Evolutionary conservation across 2,888 invertebrate genomes (phyloP).

Genomic region (Copidosoma aretas): DNA sequence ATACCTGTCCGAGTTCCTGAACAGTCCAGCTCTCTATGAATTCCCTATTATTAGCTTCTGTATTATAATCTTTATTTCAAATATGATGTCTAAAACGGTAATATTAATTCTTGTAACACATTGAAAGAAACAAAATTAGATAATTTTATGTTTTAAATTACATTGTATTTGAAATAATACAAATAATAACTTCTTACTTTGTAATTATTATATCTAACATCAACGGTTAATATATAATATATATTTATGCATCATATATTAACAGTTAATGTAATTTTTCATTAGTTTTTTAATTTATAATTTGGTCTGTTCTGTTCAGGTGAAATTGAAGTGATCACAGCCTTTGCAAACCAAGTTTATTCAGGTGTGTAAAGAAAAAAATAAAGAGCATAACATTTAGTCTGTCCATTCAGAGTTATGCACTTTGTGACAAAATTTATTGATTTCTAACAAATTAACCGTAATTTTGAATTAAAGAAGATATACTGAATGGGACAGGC

Average conservation of each 20-base stretch:
- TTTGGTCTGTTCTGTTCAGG: constrained; percentile 63
- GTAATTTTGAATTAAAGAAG: constrained; percentile 3
- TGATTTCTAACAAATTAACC: not conserved
- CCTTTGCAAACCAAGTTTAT: constrained; percentile 60
- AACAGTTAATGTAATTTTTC: constrained; percentile 16
- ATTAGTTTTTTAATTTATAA: constrained; percentile 42
- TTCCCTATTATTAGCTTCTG: constrained; percentile 2
- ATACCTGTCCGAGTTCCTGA: constrained; percentile 19
- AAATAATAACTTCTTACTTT: not conserved
- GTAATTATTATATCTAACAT: constrained; percentile 13
- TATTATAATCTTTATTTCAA: not conserved
- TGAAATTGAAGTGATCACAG: constrained; percentile 59
- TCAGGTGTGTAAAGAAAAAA: constrained; percentile 59
- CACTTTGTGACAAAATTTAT: constrained; percentile 28
- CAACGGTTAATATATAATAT: not conserved
- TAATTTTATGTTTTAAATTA: not conserved
- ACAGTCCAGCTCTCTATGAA: not conserved
- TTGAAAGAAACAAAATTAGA: no score
- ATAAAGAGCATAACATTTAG: constrained; percentile 40
- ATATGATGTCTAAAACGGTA: not conserved
- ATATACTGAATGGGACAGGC: constrained; percentile 61
- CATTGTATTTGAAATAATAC: constrained; percentile 9
- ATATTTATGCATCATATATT: constrained; percentile 4
- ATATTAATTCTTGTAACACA: not conserved
- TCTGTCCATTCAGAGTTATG: constrained; percentile 61